Conservation (phyloP, 2,888 invertebrate genomes). For the Dioctria rufipes region DNA sequence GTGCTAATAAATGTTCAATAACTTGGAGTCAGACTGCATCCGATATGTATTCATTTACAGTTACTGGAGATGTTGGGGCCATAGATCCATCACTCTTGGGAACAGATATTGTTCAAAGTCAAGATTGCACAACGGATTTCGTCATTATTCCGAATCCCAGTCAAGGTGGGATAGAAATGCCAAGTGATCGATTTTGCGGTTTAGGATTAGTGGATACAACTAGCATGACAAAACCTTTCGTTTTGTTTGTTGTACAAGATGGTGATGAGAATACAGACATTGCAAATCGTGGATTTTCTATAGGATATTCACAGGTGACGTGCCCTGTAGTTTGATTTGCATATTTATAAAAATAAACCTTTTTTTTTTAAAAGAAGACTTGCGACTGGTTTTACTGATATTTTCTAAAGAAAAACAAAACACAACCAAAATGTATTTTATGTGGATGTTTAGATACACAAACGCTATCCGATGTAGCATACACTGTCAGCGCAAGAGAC, state of each 20-base stretch:
- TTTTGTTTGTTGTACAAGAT: constrained; percentile 81
- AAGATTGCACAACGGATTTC: constrained; percentile 80
- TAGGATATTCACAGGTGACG: constrained; percentile 79
- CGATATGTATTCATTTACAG: constrained; percentile 78
- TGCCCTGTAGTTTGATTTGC: constrained; percentile 72
- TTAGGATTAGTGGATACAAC: constrained; percentile 78
- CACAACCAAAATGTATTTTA: not conserved
- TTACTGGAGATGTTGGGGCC: constrained; percentile 80
- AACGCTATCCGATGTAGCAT: not conserved
- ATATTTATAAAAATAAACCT: no score
- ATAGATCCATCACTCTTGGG: constrained; percentile 77
- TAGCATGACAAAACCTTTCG: constrained; percentile 77
- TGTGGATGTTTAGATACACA: not conserved
- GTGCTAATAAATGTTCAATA: constrained; percentile 81
- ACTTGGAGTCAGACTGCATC: constrained; percentile 75
- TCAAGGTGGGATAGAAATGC: constrained; percentile 70
- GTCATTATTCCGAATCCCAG: constrained; percentile 82
- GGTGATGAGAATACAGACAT: constrained; percentile 77
- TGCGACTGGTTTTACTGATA: not conserved
- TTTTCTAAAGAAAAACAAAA: no score
- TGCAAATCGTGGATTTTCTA: constrained; percentile 82
- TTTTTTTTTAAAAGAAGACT: not conserved
- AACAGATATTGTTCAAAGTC: constrained; percentile 75
- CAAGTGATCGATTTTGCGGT: constrained; percentile 83
- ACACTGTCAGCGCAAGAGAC: no score